These are phyloP conservation scores for Sebastes trivittatus DNA, from an alignment of 2,797 vertebrate genomes.

Conservation along the genomic window DNA sequence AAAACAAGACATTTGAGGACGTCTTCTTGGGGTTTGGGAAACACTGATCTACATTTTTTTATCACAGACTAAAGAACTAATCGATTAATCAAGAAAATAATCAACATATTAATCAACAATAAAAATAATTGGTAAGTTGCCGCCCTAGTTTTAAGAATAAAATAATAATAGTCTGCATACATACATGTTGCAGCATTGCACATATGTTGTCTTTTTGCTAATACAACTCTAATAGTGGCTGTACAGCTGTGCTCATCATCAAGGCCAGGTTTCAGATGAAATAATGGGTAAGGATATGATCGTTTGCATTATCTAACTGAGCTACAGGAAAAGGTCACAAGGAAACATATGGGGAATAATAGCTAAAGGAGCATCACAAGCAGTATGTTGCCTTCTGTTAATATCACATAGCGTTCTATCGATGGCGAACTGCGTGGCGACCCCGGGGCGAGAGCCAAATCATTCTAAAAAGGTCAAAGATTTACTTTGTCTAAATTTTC, in stretches of 20 bases:
- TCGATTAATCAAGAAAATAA: no score
- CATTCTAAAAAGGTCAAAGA: slow-evolving; percentile 76
- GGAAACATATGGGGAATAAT: slow-evolving; percentile 52
- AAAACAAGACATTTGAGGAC: no score
- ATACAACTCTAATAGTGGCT: background rate
- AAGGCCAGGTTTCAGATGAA: slow-evolving; percentile 21
- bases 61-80: no score
- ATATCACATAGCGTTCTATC: slow-evolving; percentile 58
- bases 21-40: no score
- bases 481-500: slow-evolving; percentile 69
- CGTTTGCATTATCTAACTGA: slow-evolving; percentile 24
- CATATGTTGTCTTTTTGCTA: slow-evolving; percentile 4
- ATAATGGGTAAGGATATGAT: slow-evolving; percentile 20
- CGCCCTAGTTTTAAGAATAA: background rate
- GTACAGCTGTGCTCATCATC: slow-evolving; percentile 28
- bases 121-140: no score
- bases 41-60: no score
- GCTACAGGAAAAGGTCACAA: slow-evolving; percentile 57
- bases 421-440: slow-evolving; percentile 56
- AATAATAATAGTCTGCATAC: background rate
- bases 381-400: slow-evolving; percentile 55
- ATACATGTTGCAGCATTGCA: background rate
- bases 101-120: no score
- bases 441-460: slow-evolving; percentile 56
- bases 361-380: slow-evolving; percentile 45